Base-by-base conservation (phyloP, 2,888 invertebrate species). In the Caenorhabditis uteleia region DNA sequence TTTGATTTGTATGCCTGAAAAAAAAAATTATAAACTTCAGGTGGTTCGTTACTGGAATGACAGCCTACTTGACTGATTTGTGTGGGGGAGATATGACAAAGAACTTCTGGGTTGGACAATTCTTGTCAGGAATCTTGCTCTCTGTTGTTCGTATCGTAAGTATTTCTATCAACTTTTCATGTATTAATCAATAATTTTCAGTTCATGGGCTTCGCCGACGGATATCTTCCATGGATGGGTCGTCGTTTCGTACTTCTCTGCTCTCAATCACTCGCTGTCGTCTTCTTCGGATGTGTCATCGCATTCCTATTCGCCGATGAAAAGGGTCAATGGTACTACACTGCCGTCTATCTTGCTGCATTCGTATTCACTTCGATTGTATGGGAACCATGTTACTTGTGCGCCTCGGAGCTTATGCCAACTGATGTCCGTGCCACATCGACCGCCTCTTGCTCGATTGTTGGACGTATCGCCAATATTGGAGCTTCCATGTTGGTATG, bases 61-160 rank as follows among this genome's bases (percentile, higher is more conserved):
- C 68, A 8, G 68, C 68, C 38, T 69, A 72, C 18, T 40, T 72
- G 27, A 67, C 68, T 21, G 72, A 72, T 60, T 45, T 72, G 39
- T 67, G 66, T 23, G 72, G 72, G 34, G 72, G 72, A 57, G 72
- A 72, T 42, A 72, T 72, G 72, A 64, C 72, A 3, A 55, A 39
- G 26, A 67, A 70, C 54, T 72, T 74, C 62, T 74, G 70, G 68
- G 38, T 70, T 8, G 71, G 71, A 21, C 74, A 74, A 45, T 72
- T 74, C 60, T 53, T 66, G 21, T 62, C 66, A 8, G 68, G 68
- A 27, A 68, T 67, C 23, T 50, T 72, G 14, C 57, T 74, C 25
- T 72, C 72, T 3, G 50, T 51, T 29, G 72, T 72, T 33, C 49
- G 71, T 33, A 56, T 70, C 31, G 68, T 64, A 26, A 58, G 61